Evolutionary conservation across 2,113 vertebrate genomes (phyloP), one percentile per base, ranked within the genome.

Genomic region (Marmota monax): DNA sequence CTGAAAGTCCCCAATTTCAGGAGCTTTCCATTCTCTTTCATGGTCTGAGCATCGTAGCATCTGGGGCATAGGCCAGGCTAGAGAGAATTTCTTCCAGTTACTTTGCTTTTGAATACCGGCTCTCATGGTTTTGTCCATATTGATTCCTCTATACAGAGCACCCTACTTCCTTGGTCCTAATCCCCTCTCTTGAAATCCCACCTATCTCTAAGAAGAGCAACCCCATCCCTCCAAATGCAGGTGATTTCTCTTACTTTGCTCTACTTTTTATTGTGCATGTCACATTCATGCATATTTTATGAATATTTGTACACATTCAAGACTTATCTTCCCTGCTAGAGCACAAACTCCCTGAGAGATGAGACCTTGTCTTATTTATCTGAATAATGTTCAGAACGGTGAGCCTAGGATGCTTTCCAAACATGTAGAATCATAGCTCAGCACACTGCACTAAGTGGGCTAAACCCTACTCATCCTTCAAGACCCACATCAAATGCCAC

Each of bases 281-380:
- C 56, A 65, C 14, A 74, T 84, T 53, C 65, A 42, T 90, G 78
- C 78, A 92, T 90, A 37, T 96, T 97, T 96, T 82, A 82, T 74
- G 56, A 89, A 37, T 82, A 90, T 92, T 93, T 94, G 79, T 89
- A 76, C n/a, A 92, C 87, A 72, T 58, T 88, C 76, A 77, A 65
- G 85, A 90, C 48, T 92, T 87, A 77, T 34, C 48, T 45, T 90
- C n/a, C 65, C 37, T 53, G 7, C 48, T 80, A 83, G 56, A 94
- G 73, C 56, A 79, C 69, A 91, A 17, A 88, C 69, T 65, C 85
- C 84, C 69, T 32, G 34, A 63, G 85, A 96, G 77, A 92, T 27
- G 23, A 69, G 79, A 22, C 63, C 29, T 88, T 25, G 48, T 80
- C 69, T 97, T 95, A 45, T 69, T 84, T 85, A 51, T 79, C 78